Base-by-base conservation (phyloP, 2,797 vertebrate genomes). In the Zenarchopterus dispar region DNA sequence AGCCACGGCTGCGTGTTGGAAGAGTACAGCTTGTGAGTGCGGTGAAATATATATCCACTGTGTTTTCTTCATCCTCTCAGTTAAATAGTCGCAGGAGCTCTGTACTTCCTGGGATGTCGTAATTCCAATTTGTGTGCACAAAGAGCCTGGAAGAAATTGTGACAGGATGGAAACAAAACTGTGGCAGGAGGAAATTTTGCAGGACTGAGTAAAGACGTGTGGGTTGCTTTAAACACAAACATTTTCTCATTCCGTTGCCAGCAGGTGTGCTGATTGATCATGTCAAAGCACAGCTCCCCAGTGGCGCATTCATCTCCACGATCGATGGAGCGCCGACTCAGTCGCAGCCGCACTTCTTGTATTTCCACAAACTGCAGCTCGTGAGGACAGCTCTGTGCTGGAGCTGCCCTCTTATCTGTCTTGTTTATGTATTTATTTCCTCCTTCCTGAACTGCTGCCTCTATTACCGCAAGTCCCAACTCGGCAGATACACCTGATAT, bases 401-500 rank as follows among this genome's bases (percentile, higher is more conserved):
- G 48, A 56, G 33, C 33, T 23, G 5, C 50, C 50, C 18, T 59
- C 42, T 64, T 67, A 17, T 64, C 47, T 58, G 19, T 66, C 61
- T 36, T 62, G 9, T 72, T 53, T 45, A 49, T 62, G 17, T 19
- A 65, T 78, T 41, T 24, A 46, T 57, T 71, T 77, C n/a, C 39
- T 47, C 3, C 8, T 39, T 58, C 33, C 67, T 24, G 17, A 18
- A 1, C 22, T 56, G 31, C 18, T 22, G 18, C 33, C 28, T 65
- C 2, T 2, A 60, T 81, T 63, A 73, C 51, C 63, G 56, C 39
- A 62, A 70, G 28, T 55, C 63, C 53, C 49, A 49, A 73, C 26
- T 76, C 84, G 75, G 77, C 79, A 75, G 57, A 71, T 62, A 43
- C 48, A 41, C 42, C n/a, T 19, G 57, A 42, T 77, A 88, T 87